Evolutionary conservation across 2,113 vertebrate genomes (phyloP), one percentile per base, ranked within the genome.

Genomic region (Mugil cephalus): DNA sequence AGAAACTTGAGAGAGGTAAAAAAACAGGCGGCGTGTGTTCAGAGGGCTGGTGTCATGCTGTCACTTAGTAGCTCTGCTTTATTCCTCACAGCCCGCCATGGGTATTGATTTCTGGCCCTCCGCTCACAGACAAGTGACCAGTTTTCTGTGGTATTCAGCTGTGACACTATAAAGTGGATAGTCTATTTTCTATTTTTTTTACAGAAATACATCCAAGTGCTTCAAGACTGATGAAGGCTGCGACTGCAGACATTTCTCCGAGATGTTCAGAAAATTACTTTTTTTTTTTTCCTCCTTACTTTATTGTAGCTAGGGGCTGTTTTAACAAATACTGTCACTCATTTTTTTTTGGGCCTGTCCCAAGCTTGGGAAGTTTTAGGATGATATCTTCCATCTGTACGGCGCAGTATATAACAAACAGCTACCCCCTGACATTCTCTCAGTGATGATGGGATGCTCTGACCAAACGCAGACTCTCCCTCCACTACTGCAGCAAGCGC

Each of bases 71-170:
- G 43, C 0, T 6, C 36, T 74, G 66, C 77, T 85, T 84, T 86
- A 84, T 86, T 80, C 71, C 66, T 84, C 76, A 74, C 79, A 71
- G 61, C 38, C 67, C 42, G 30, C 68, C 77, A 75, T 43, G 40
- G 64, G 11, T 87, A 87, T 86, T 79, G 87, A 88, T 89, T 88
- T 80, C 63, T 82, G 69, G 68, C 53, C 65, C 56, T 70, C 64
- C 11, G 67, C 64, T 69, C 62, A 40, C 39, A 79, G 58, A 74
- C 62, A 55, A 88, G 73, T 83, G 70, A 79, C 67, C 76, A 12
- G 69, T 71, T 85, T 83, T 81, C 79, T 79, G 59, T 82, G 69
- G 46, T 58, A 56, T 76, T 79, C 77, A 51, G 45, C 77, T 77
- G 77, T 83, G 73, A 83, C 79, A 83, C n/a, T 50, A 69, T 68